Evolutionary conservation across 2,888 invertebrate species (phyloP).

Genomic region (Philopedon plagiatum): DNA sequence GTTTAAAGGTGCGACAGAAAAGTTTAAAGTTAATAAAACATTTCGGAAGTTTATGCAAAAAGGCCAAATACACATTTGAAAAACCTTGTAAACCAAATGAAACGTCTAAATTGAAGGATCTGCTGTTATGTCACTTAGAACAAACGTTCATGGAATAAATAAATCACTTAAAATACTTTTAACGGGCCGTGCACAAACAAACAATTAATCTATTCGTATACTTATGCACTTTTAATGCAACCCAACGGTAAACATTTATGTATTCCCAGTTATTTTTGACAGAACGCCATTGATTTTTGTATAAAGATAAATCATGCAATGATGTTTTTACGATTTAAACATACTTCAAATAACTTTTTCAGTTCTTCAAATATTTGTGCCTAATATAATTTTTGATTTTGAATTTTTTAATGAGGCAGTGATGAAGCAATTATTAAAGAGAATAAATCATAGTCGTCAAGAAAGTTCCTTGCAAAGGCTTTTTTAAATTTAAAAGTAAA

Average conservation of each 20-base stretch:
- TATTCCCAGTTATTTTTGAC: neutral
- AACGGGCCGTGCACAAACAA: neutral
- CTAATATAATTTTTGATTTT: neutral
- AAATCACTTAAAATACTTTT: slow-evolving; percentile 20
- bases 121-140: no score
- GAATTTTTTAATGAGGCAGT: neutral
- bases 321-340: neutral
- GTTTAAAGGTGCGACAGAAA: no score
- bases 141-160: neutral
- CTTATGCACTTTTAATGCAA: slow-evolving; percentile 17
- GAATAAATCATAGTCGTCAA: no score
- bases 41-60: no score
- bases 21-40: no score
- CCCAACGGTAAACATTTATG: slow-evolving; percentile 5
- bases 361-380: neutral
- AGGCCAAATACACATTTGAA: no score
- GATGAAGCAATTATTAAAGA: no score
- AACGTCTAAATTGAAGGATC: no score
- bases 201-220: slow-evolving; percentile 7
- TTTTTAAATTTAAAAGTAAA: no score
- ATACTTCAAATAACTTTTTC: neutral
- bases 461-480: no score
- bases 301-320: neutral
- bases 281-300: neutral
- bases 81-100: no score